Base-by-base conservation (phyloP, 2,888 invertebrate genomes). In the Agrotis ipsilon region DNA sequence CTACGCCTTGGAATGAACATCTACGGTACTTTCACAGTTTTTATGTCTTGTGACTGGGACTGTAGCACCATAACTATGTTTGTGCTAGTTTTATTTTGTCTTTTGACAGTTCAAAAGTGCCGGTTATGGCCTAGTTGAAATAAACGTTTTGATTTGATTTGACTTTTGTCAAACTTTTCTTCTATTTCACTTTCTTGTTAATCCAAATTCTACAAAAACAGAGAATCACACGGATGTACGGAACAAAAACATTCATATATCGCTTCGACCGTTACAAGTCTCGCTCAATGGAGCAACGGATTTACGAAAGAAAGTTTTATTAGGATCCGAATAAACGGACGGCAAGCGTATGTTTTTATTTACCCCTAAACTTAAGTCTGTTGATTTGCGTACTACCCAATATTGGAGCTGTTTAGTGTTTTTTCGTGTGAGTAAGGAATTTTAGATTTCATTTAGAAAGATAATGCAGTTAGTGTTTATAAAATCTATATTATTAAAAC, bases 221-320 rank as follows among this genome's bases (percentile, higher is more conserved):
- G 39, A 55, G 9, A 52, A 43, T 14, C 39, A 65, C 14, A 60
- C 3, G 18, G n/a, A 51, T 39, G 32, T 27, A 18, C n/a, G 18
- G 46, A 61, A 75, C 64, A 71, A 85, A 72, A 83, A 70, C 77
- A 73, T 69, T 63, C 67, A 72, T 74, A 77, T 62, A 72, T 80
- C 60, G 73, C 51, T 69, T 51, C 24, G 63, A 61, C 59, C 62
- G 55, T 75, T 66, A 70, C 64, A 75, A 65, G 81, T 77, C 70
- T 58, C 75, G 86, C 83, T 82, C 90, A 90, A 90, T 90, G 86
- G 83, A 77, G 75, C 86, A 88, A 79, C 68, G 86, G 89, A 88
- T 88, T 90, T 86, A 84, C 72, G 82, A 69, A 85, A 87, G 83
- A 84, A 88, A 89, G 84, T 92, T 91, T 89, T 90, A 89, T 90